phyloP scores from a whole-genome alignment of 2,797 vertebrate genomes.

The Clarias pachynema region DNA sequence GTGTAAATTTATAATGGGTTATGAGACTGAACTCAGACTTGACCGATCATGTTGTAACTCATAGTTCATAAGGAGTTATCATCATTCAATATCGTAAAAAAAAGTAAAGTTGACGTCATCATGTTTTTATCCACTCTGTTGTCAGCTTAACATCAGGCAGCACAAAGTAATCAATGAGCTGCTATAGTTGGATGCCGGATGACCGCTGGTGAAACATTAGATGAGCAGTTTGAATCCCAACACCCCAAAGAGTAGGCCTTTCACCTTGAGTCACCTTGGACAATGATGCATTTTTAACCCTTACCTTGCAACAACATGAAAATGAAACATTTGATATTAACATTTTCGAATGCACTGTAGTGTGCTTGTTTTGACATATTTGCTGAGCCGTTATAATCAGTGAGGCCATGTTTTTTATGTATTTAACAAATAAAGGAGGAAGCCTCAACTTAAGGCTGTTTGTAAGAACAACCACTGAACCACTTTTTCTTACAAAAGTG shows the following conservation, averaged over 20 bases:
- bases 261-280: constrained; percentile 94
- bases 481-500: background rate
- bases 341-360: background rate
- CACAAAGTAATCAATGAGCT: constrained; percentile 61
- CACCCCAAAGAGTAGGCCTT: constrained; percentile 57
- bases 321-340: constrained; percentile 6
- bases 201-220: constrained; percentile 51
- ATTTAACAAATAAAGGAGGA: background rate
- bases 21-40: background rate
- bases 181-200: constrained; percentile 68
- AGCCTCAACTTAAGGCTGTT: background rate
- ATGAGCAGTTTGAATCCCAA: constrained; percentile 45
- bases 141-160: constrained; percentile 31
- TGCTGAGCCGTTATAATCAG: background rate
- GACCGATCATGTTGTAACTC: background rate
- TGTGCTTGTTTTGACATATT: background rate
- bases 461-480: background rate
- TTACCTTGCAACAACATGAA: constrained; percentile 46
- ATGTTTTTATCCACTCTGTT: background rate
- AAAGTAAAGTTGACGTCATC: background rate
- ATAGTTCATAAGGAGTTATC: background rate
- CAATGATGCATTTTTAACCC: constrained; percentile 91
- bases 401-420: background rate
- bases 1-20: background rate
- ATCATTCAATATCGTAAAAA: background rate